These are phyloP conservation scores for Limenitis camilla DNA, from an alignment of 2,888 invertebrate species.

Conservation along the genomic window DNA sequence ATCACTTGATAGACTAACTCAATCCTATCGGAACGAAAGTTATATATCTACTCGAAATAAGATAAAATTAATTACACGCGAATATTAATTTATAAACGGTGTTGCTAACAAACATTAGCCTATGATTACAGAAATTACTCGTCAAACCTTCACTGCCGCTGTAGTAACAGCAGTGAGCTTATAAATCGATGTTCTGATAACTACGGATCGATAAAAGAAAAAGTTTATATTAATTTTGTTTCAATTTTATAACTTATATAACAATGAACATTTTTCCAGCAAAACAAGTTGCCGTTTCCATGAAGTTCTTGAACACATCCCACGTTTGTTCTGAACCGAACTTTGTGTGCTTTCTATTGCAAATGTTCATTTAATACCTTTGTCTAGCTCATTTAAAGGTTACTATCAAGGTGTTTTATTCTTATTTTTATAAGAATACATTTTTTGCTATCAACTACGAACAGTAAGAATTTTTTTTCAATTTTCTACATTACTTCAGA, in stretches of 20 bases:
- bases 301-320: slow-evolving; percentile 4
- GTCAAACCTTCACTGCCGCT: too few relatives aligned
- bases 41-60: too few relatives aligned
- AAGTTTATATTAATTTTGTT: background rate
- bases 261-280: slow-evolving; percentile 2
- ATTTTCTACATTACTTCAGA: too few relatives aligned
- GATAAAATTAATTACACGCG: too few relatives aligned
- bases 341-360: background rate
- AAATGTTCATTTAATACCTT: background rate
- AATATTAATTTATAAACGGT: too few relatives aligned
- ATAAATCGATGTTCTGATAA: background rate
- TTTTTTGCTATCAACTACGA: background rate
- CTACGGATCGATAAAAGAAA: background rate
- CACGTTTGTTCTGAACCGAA: slow-evolving; percentile 2
- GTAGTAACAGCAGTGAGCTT: too few relatives aligned
- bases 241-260: background rate
- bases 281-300: background rate
- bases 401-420: background rate
- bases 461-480: too few relatives aligned
- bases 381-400: background rate
- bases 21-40: too few relatives aligned
- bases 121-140: too few relatives aligned
- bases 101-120: too few relatives aligned
- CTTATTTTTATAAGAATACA: background rate
- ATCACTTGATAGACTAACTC: too few relatives aligned